Percentiles rank a stretch among this genome's conserved stretches.
These are phyloP conservation scores for Drosophila oshimai DNA, from an alignment of 1,140 invertebrate species.

Conservation along the genomic window DNA sequence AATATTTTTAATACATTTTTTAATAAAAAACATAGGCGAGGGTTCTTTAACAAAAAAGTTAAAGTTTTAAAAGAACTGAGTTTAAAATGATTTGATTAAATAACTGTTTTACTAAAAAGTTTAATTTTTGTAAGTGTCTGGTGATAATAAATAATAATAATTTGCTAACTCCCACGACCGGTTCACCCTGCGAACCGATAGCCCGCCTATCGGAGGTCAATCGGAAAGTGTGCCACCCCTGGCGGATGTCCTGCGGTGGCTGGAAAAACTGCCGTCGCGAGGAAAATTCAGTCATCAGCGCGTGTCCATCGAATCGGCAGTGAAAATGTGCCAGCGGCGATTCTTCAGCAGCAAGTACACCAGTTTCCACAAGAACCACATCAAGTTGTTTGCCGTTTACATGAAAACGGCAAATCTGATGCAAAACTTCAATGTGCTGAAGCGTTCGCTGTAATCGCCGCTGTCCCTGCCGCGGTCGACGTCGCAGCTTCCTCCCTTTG, in stretches of 20 bases:
- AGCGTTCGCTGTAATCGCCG: conserved; percentile 75
- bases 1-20: no score
- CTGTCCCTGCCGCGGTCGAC: conserved; percentile 17
- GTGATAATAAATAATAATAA: no score
- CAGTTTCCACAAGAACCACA: conserved; percentile 82
- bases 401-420: conserved; percentile 82
- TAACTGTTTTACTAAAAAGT: no score
- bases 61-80: neutral
- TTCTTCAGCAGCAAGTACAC: conserved; percentile 71
- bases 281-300: conserved; percentile 80
- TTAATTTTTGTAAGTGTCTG: neutral
- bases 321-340: conserved; percentile 78
- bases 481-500: conserved; percentile 7
- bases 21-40: no score
- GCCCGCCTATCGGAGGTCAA: neutral
- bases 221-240: neutral
- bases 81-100: no score
- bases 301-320: conserved; percentile 66
- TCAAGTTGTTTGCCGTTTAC: conserved; percentile 82
- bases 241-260: conserved; percentile 35
- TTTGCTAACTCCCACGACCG: no score
- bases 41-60: neutral
- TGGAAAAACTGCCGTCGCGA: conserved; percentile 28
- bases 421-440: conserved; percentile 79
- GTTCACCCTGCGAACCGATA: conserved; percentile 1